phyloP scores from a whole-genome alignment of 1,140 invertebrate species.

The Laupala kohalensis region DNA sequence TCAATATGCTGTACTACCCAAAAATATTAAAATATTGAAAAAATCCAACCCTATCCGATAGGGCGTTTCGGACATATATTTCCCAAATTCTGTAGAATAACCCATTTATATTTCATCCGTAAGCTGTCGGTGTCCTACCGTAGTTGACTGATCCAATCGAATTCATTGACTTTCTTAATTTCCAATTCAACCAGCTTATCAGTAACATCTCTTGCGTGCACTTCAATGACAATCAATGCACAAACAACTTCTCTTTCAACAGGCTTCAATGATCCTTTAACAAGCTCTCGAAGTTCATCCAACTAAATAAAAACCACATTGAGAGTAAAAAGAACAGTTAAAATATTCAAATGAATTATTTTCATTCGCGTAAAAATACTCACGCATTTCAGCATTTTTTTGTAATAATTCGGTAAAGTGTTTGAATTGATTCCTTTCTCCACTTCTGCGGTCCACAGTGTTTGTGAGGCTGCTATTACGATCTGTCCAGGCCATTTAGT shows the following conservation, averaged over 20 bases:
- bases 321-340: not conserved
- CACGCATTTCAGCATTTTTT: conserved; percentile 33
- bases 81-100: too few species aligned
- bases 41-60: too few species aligned
- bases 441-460: conserved; percentile 45
- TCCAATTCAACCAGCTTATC: conserved; percentile 44
- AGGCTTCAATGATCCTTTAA: conserved; percentile 48
- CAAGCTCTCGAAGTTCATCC: conserved; percentile 47
- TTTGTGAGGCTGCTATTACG: conserved; percentile 51
- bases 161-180: conserved; percentile 51
- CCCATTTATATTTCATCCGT: too few species aligned
- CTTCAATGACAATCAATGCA: conserved; percentile 54
- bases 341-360: not conserved
- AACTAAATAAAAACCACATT: conserved; percentile 38
- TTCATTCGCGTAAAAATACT: conserved; percentile 5
- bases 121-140: too few species aligned
- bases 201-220: conserved; percentile 53
- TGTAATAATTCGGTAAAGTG: conserved; percentile 32
- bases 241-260: conserved; percentile 47
- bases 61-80: too few species aligned
- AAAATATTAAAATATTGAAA: too few species aligned
- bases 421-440: conserved; percentile 36
- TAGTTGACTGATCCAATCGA: conserved; percentile 70
- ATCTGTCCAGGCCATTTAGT: conserved; percentile 62
- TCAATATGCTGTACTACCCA: too few species aligned